phyloP scores from a whole-genome alignment of 2,797 vertebrate species.

The Micropoecilia bifurca region DNA sequence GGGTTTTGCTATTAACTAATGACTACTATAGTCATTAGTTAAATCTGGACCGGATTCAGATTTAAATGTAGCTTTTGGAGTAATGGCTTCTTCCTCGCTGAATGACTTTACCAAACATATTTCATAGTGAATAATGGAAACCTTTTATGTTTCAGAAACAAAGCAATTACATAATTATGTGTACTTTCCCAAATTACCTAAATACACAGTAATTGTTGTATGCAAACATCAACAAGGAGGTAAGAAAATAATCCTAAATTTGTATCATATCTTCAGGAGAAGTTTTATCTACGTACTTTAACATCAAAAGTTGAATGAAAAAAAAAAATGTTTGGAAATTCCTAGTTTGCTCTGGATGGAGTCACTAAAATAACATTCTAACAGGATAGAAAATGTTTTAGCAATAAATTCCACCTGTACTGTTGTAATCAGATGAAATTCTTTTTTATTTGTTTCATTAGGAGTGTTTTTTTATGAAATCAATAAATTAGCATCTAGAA shows the following conservation, averaged over 20 bases:
- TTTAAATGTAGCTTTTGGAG: background rate
- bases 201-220: background rate
- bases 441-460: background rate
- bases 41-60: no score
- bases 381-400: background rate
- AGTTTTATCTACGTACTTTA: background rate
- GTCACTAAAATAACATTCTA: background rate
- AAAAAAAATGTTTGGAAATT: background rate
- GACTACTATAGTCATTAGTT: background rate
- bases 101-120: background rate
- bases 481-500: background rate
- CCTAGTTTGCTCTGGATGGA: background rate
- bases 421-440: constrained; percentile 8
- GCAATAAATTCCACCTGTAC: background rate
- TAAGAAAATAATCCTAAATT: background rate
- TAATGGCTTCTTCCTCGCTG: background rate
- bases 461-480: background rate
- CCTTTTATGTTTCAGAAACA: background rate
- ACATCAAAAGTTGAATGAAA: background rate
- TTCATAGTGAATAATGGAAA: background rate
- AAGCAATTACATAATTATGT: background rate
- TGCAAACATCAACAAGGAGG: background rate
- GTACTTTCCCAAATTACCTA: background rate
- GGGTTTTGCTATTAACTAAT: background rate
- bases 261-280: background rate